Base-by-base conservation (phyloP, 2,797 vertebrate genomes). In the Antennarius maculatus region DNA sequence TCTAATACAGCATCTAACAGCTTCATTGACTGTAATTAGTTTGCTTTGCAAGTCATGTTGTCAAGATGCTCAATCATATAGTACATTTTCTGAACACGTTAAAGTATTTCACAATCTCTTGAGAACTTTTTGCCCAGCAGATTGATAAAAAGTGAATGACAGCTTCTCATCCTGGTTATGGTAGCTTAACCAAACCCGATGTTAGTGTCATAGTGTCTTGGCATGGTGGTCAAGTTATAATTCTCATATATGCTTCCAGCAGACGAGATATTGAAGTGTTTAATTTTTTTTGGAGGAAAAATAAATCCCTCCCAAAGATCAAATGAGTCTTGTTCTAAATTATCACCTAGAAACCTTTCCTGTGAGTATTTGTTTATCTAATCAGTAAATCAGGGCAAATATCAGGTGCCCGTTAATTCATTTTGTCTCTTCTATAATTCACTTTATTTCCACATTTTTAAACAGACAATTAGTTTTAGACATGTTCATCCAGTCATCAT, bases 141-240 rank as follows among this genome's bases (percentile, higher is more conserved):
- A 54, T 15, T 74, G 37, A 63, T 58, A 70, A 74, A 71, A 41
- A 41, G 3, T 1, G 12, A 41, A 45, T 29, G 54, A 31, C 55
- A 62, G 31, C 61, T 65, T 77, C 51, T 63, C 52, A 10, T 29
- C 29, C 39, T 56, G 46, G 56, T 66, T 63, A 67, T 54, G 34
- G 50, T 31, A 39, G 46, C 53, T 79, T 77, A 77, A 67, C 60
- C 51, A 65, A 54, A n/a, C 63, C 41, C 56, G 37, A 76, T 61
- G 46, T 76, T 55, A 57, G 49, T 41, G 29, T 66, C 55, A 41
- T 71, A 28, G 61, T 67, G 50, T 63, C 43, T 63, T 64, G 76
- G 61, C 56, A 18, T 60, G 14, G 37, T 52, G 51, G 54, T 54
- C 41, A 55, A 47, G 53, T 61, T 52, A 48, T 76, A 74, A 66